Base-by-base conservation (phyloP, 2,888 invertebrate species). In the Clunio marinus region DNA sequence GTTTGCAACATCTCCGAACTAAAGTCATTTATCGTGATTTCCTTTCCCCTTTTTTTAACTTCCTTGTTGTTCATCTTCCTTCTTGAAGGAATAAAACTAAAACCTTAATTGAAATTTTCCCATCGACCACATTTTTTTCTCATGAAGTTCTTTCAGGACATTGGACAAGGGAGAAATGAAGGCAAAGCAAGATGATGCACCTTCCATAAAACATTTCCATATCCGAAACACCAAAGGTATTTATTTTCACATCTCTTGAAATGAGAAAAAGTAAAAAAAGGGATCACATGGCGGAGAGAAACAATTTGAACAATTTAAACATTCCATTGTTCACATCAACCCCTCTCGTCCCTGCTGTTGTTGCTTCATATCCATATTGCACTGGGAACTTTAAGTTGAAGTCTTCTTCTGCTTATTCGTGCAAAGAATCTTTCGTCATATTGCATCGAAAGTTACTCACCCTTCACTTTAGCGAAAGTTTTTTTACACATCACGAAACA, bases 91-190 rank as follows among this genome's bases (percentile, higher is more conserved):
- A 32, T 32, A 4, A 10, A 10, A 10, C 32, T 3, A 25, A 17
- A 32, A 20, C 22, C 24, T 20, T 46, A 41, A 63, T 63, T 41
- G 45, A 63, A 45, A 63, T 10, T 45, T 63, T 63, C 63, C 63
- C 63, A 63, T 63, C 41, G 63, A 63, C 63, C 63, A 20, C 63
- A 46, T 63, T 63, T 63, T 63, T 46, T 63, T 63, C 63, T 63
- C 63, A 63, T 28, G 57, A n/a, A 27, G 25, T 27, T 7, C 10
- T 7, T 57, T 57, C 20, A 27, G 13, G 25, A 4, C 24, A 20
- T 57, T 57, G 27, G 27, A 57, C 25, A 57, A 22, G 57, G 57
- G 57, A 57, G 57, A 27, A 25, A 51, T 15, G 41, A 51, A 51
- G 51, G 51, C n/a, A n/a, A 22, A 51, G 22, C 22, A 22, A 22